These are phyloP conservation scores for Catocala fraxini DNA, from an alignment of 2,888 invertebrate genomes.

Conservation along the genomic window DNA sequence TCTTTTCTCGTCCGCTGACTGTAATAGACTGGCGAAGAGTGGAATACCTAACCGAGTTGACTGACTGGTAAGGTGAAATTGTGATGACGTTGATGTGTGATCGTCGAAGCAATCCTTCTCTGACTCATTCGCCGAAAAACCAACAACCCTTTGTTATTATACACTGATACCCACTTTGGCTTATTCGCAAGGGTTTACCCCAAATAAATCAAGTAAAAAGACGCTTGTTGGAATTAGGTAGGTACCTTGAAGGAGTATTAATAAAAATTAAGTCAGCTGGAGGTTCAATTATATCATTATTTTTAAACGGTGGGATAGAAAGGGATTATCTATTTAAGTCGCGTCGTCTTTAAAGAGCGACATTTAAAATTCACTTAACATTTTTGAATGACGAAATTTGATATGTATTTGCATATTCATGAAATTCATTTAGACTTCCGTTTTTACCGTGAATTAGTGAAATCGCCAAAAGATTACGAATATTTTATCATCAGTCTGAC, in stretches of 20 bases:
- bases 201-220: too few species aligned
- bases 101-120: constrained; percentile 35
- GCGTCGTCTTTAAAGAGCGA: too few species aligned
- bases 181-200: too few species aligned
- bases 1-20: constrained; percentile 59
- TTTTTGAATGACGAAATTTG: constrained; percentile 15
- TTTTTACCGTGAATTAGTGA: constrained; percentile 34
- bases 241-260: too few species aligned
- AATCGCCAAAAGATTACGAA: constrained; percentile 44
- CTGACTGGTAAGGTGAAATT: constrained; percentile 53
- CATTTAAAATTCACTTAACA: neutral
- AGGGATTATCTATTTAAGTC: too few species aligned
- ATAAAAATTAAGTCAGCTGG: too few species aligned
- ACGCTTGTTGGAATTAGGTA: too few species aligned
- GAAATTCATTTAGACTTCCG: constrained; percentile 37
- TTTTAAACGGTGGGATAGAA: too few species aligned
- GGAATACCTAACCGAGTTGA: constrained; percentile 44
- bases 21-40: constrained; percentile 61
- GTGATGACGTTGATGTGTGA: constrained; percentile 51
- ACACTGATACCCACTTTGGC: too few species aligned
- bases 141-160: constrained; percentile 5
- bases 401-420: neutral
- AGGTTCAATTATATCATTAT: too few species aligned
- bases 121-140: constrained; percentile 34
- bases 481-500: constrained; percentile 55